These are phyloP conservation scores for Decapterus maruadsi DNA, from an alignment of 2,797 vertebrate species.

Conservation along the genomic window DNA sequence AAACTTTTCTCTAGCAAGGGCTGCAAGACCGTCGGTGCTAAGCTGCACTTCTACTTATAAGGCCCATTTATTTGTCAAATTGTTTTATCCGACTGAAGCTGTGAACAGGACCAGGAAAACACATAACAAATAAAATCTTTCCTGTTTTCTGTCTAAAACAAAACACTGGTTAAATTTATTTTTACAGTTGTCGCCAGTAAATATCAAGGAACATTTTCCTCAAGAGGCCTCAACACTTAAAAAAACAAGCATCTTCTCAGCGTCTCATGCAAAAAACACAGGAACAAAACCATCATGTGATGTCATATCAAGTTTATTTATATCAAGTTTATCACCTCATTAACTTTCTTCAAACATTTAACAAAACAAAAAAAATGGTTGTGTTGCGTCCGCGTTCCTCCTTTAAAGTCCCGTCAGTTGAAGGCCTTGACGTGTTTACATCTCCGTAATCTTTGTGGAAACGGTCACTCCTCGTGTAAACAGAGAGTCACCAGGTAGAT, in stretches of 20 bases:
- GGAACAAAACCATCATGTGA: no score
- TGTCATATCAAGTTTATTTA: neutral
- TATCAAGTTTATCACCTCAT: neutral
- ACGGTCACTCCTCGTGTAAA: conserved; percentile 5
- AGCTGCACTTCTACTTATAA: conserved; percentile 87
- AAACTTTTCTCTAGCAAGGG: conserved; percentile 91
- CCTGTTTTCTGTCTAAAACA: no score
- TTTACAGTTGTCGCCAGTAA: no score
- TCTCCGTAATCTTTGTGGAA: conserved; percentile 16
- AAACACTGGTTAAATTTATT: no score
- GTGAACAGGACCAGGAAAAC: no score
- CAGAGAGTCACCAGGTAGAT: conserved; percentile 30
- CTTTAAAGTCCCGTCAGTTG: neutral
- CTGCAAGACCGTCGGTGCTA: conserved; percentile 93
- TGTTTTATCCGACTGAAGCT: no score
- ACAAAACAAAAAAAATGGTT: neutral
- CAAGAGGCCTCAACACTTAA: no score
- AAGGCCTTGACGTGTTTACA: conserved; percentile 4
- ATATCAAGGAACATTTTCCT: no score
- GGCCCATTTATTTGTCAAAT: neutral
- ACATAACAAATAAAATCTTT: no score
- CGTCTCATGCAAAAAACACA: no score
- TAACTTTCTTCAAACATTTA: neutral
- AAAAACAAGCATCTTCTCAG: no score
- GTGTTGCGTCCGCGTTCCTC: neutral